Evolutionary conservation across 2,113 vertebrate genomes (phyloP).

Genomic region (Rhombomys opimus): DNA sequence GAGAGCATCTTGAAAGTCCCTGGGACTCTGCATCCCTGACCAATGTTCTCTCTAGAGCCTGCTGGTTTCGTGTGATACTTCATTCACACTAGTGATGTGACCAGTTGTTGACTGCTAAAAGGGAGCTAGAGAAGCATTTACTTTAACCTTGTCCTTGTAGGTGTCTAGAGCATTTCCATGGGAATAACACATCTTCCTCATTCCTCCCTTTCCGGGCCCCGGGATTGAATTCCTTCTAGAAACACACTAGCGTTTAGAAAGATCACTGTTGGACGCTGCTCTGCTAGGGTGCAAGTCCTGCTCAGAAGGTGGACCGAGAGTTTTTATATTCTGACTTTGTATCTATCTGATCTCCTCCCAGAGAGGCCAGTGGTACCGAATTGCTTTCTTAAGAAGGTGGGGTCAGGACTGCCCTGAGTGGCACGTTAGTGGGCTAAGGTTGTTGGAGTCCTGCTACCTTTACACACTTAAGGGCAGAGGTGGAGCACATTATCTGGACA

Average conservation of each 20-base stretch:
- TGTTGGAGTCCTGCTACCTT: neutral
- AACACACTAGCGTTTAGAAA: conserved; percentile 42
- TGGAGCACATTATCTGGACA: neutral
- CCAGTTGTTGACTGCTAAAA: neutral
- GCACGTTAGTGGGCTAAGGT: neutral
- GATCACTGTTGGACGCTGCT: neutral
- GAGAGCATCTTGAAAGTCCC: conserved; percentile 11
- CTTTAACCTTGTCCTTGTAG: conserved; percentile 30
- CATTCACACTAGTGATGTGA: neutral
- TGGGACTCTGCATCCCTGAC: neutral
- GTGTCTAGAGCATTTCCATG: conserved; percentile 33
- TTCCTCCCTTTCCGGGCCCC: neutral
- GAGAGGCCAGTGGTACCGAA: neutral
- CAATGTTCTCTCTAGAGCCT: neutral
- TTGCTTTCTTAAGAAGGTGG: neutral
- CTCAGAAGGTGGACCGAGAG: neutral
- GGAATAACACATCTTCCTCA: neutral
- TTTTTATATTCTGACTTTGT: too few relatives aligned
- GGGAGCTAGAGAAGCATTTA: neutral
- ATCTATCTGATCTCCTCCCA: too few relatives aligned
- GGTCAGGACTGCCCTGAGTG: neutral
- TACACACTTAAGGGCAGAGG: neutral
- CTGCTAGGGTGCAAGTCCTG: neutral
- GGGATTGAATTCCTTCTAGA: neutral
- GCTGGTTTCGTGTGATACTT: conserved; percentile 13